These are phyloP conservation scores for Mesembrinibis cayennensis DNA, from an alignment of 2,113 vertebrate species.

Conservation along the genomic window DNA sequence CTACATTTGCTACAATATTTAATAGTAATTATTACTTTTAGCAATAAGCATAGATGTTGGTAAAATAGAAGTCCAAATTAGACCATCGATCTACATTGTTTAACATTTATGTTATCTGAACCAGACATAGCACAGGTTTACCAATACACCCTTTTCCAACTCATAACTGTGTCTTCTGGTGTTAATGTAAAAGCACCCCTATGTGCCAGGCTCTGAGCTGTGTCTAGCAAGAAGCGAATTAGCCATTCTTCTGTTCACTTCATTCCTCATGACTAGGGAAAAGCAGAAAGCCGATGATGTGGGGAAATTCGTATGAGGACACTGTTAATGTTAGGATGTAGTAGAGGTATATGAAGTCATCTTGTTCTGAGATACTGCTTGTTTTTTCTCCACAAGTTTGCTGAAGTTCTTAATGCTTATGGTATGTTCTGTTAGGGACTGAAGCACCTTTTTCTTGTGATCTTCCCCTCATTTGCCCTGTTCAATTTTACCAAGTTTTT, in stretches of 20 bases:
- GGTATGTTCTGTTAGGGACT: neutral
- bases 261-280: neutral
- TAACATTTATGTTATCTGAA: neutral
- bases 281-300: neutral
- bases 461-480: fast-evolving
- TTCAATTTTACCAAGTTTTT: neutral
- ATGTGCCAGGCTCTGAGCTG: neutral
- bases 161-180: neutral
- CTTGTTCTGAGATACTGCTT: neutral
- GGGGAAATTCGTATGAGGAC: neutral
- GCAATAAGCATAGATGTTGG: neutral
- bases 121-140: neutral
- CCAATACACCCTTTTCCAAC: neutral
- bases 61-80: neutral
- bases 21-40: neutral
- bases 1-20: neutral
- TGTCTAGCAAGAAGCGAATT: neutral
- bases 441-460: neutral
- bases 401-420: neutral
- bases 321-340: neutral
- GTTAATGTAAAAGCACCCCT: neutral
- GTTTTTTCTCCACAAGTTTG: neutral
- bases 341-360: neutral
- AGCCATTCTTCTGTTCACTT: neutral
- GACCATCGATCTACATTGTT: neutral